A percentile compares a stretch with the other conserved stretches of the same genome.
phyloP scores from a whole-genome alignment of 2,797 vertebrate species.

The Pseudochirops corinnae region DNA sequence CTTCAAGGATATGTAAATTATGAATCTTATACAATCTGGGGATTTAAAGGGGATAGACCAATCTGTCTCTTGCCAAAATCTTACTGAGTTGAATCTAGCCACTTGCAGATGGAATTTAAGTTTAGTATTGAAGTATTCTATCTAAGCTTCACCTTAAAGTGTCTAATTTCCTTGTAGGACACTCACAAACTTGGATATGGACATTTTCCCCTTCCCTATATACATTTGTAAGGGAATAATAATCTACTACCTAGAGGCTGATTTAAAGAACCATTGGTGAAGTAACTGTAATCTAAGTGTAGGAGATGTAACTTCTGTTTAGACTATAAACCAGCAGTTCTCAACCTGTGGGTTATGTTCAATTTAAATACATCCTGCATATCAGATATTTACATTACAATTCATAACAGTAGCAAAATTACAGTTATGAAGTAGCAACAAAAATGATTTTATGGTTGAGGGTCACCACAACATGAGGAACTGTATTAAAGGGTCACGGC shows the following conservation, averaged over 20 bases:
- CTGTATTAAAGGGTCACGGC: too few species aligned
- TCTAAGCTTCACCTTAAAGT: not conserved
- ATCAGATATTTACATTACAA: too few species aligned
- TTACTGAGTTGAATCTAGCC: not conserved
- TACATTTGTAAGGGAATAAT: not conserved
- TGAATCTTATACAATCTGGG: constrained; percentile 36
- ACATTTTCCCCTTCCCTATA: not conserved
- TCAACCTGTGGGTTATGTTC: too few species aligned
- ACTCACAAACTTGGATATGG: not conserved
- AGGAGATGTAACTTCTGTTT: too few species aligned
- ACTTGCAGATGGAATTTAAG: not conserved
- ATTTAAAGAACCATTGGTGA: not conserved
- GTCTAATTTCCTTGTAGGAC: not conserved
- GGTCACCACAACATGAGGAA: too few species aligned
- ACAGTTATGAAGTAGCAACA: too few species aligned
- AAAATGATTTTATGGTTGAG: too few species aligned
- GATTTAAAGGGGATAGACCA: not conserved
- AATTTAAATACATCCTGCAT: too few species aligned
- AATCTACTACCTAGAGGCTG: not conserved
- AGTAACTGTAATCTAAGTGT: too few species aligned
- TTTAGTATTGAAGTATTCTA: not conserved
- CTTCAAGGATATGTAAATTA: constrained; percentile 39
- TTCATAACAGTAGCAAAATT: too few species aligned
- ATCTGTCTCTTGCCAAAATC: not conserved
- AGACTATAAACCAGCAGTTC: too few species aligned